Conservation (phyloP, 2,888 invertebrate species). For the Phrixothrix hirtus region DNA sequence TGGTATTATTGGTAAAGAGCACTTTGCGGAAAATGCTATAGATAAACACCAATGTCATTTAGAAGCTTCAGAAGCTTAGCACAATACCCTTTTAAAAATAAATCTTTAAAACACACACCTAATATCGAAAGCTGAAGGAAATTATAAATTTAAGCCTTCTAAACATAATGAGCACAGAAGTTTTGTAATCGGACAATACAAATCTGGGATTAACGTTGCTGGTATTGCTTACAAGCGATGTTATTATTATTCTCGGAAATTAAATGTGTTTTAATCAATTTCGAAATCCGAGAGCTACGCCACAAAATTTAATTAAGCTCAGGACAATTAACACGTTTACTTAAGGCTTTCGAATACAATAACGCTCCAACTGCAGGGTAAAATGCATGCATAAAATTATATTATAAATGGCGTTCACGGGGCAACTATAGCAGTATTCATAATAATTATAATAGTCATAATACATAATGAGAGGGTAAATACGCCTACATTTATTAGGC, state of each 20-base stretch:
- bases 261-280: slow-evolving; percentile 11
- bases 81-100: slow-evolving; percentile 10
- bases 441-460: background rate
- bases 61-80: slow-evolving; percentile 10
- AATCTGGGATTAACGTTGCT: background rate
- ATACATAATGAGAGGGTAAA: slow-evolving; percentile 7
- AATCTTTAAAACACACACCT: slow-evolving; percentile 8
- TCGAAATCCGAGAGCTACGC: slow-evolving; percentile 5
- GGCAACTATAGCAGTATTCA: background rate
- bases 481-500: slow-evolving; percentile 7
- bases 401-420: slow-evolving; percentile 4
- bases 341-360: slow-evolving; percentile 11
- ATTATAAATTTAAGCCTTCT: background rate
- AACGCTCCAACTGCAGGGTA: slow-evolving; percentile 4
- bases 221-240: slow-evolving; percentile 2
- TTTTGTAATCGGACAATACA: background rate
- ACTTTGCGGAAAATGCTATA: slow-evolving; percentile 2
- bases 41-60: slow-evolving; percentile 11
- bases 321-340: slow-evolving; percentile 13
- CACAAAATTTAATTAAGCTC: slow-evolving; percentile 14
- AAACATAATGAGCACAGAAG: too few relatives aligned
- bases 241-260: slow-evolving; percentile 6
- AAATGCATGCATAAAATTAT: slow-evolving; percentile 13
- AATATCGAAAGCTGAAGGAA: background rate
- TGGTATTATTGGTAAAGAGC: too few relatives aligned